Conservation (phyloP, 2,888 invertebrate species). For the Oxyscelio sp. region DNA sequence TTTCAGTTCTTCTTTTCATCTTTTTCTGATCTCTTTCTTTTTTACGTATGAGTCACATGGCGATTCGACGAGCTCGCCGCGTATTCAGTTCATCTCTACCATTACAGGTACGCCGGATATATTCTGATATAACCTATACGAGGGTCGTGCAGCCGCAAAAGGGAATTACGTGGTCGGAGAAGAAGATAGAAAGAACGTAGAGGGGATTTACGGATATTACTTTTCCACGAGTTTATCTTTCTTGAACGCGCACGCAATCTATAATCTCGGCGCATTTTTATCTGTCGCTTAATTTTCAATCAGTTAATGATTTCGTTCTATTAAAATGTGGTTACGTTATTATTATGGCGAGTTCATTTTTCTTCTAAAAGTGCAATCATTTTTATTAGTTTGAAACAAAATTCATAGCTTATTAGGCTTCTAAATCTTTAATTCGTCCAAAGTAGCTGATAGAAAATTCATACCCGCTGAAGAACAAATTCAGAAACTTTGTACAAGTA, state of each 20-base stretch:
- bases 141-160: constrained; percentile 49
- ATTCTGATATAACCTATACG: constrained; percentile 54
- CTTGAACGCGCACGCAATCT: constrained; percentile 54
- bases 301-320: constrained; percentile 37
- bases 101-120: constrained; percentile 48
- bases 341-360: neutral
- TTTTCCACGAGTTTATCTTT: constrained; percentile 60
- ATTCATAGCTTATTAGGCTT: too few species aligned
- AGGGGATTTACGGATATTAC: constrained; percentile 69
- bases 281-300: constrained; percentile 45
- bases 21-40: neutral
- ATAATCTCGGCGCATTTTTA: constrained; percentile 50
- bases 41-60: constrained; percentile 30
- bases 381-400: constrained; percentile 26
- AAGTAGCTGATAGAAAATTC: constrained; percentile 38
- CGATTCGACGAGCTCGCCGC: constrained; percentile 39
- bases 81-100: constrained; percentile 54
- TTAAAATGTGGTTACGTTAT: constrained; percentile 5
- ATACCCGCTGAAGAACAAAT: constrained; percentile 8
- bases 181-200: constrained; percentile 56
- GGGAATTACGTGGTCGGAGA: constrained; percentile 58
- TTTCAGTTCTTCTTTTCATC: constrained; percentile 4
- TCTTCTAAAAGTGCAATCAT: too few species aligned
- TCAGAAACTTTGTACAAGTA: constrained; percentile 22
- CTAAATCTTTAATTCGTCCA: constrained; percentile 1